Evolutionary conservation across 2,113 vertebrate genomes (phyloP).

Genomic region (Macaca nemestrina): DNA sequence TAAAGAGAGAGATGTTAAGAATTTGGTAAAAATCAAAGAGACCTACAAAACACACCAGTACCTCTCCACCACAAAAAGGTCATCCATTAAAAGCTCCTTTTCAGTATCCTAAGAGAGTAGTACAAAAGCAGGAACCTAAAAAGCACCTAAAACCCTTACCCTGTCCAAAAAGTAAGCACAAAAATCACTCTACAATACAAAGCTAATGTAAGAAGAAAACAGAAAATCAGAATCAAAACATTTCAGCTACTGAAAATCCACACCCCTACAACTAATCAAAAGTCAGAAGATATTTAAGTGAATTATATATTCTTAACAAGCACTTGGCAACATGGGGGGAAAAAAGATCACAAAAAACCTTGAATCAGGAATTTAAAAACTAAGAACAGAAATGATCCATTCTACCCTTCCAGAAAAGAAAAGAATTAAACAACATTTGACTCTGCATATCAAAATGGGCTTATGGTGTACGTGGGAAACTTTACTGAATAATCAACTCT

Average conservation of each 20-base stretch:
- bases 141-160: not conserved
- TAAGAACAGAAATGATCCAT: not conserved
- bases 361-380: not conserved
- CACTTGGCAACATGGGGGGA: not conserved
- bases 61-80: not conserved
- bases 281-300: not conserved
- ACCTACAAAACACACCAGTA: not conserved
- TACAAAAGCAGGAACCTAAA: not conserved
- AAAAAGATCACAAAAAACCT: not conserved
- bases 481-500: not conserved
- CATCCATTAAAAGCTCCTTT: not conserved
- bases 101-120: not conserved
- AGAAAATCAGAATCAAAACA: conserved; percentile 9
- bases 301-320: not conserved
- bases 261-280: not conserved
- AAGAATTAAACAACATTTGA: not conserved
- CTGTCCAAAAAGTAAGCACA: not conserved
- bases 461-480: not conserved
- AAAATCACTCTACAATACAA: not conserved
- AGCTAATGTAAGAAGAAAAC: not conserved
- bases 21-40: not conserved
- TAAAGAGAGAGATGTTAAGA: not conserved
- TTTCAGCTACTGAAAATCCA: not conserved
- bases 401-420: not conserved
- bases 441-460: not conserved